These are phyloP conservation scores for Ptychobarbus kaznakovi DNA, from an alignment of 2,797 vertebrate genomes.

Conservation along the genomic window DNA sequence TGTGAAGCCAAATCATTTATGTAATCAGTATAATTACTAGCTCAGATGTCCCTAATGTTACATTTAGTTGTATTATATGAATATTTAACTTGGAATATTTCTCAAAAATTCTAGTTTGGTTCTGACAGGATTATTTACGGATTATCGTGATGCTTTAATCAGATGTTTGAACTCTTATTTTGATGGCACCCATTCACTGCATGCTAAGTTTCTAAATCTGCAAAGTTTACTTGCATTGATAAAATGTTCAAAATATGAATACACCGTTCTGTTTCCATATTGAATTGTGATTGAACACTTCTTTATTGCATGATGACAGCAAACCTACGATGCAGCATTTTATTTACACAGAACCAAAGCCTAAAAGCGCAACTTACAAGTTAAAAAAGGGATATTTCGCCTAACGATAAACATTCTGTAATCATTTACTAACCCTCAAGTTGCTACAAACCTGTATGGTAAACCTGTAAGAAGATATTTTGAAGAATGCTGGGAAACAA, in stretches of 20 bases:
- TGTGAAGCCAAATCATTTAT: background rate
- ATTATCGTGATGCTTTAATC: background rate
- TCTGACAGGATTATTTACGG: background rate
- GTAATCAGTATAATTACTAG: background rate
- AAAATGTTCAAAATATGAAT: background rate
- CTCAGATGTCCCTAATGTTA: background rate
- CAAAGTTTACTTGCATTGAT: background rate
- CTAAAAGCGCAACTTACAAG: background rate
- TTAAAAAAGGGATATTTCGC: background rate
- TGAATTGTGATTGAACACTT: background rate
- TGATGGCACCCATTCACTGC: background rate
- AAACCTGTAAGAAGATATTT: background rate
- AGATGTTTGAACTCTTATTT: background rate
- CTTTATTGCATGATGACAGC: background rate
- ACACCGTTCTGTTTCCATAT: background rate
- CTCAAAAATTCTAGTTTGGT: background rate
- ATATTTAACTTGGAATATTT: background rate
- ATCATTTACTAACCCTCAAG: too few relatives aligned
- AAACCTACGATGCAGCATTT: background rate
- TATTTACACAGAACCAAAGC: background rate
- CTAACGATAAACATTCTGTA: too few relatives aligned
- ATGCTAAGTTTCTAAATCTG: background rate
- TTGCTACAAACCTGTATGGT: too few relatives aligned
- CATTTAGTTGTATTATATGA: background rate
- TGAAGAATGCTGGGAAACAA: background rate